These are phyloP conservation scores for Cephalopterus ornatus DNA, from an alignment of 2,113 vertebrate species.

Conservation along the genomic window DNA sequence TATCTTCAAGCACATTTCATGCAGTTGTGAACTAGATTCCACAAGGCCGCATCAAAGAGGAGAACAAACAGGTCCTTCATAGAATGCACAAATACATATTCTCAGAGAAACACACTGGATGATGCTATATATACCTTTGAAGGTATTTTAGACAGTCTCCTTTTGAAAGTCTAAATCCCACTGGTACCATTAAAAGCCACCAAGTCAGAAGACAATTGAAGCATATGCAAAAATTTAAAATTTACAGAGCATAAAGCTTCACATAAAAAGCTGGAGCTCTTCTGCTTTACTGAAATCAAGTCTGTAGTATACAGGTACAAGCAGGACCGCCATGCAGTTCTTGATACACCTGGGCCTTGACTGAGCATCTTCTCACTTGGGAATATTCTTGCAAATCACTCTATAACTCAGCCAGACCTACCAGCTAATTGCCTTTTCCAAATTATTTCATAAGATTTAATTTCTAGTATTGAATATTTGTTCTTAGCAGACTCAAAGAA, in stretches of 20 bases:
- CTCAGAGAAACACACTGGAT: background rate
- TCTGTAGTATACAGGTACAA: background rate
- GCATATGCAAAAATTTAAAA: background rate
- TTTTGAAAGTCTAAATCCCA: background rate
- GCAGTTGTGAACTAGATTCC: background rate
- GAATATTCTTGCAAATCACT: background rate
- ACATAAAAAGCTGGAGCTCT: background rate
- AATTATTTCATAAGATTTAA: slow-evolving; percentile 15
- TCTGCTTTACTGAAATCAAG: background rate
- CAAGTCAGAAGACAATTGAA: background rate
- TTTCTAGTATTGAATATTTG: background rate
- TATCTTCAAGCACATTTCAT: background rate
- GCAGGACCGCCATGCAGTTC: background rate
- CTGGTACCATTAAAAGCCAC: background rate
- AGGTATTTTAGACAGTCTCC: background rate
- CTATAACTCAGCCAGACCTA: background rate
- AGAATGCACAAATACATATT: background rate
- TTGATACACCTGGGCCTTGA: background rate
- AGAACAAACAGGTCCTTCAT: background rate
- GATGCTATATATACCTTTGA: background rate
- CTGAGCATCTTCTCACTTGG: background rate
- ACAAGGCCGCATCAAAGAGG: background rate
- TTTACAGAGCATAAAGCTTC: background rate
- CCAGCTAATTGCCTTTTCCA: background rate
- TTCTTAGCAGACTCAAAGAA: background rate